Base-by-base conservation (phyloP, 1,140 invertebrate species). In the Venturia canescens region DNA sequence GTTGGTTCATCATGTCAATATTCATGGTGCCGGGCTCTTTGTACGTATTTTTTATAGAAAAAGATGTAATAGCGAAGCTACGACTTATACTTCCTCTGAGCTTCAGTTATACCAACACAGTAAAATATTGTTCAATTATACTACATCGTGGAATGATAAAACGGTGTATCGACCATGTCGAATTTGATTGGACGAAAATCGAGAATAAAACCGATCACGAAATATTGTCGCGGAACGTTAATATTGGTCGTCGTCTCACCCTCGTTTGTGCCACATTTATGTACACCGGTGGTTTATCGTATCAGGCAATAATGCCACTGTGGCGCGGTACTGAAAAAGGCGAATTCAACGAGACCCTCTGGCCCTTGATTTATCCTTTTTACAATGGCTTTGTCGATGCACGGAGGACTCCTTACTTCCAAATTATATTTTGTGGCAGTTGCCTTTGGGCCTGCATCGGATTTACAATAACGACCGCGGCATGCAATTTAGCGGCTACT, bases 141-240 rank as follows among this genome's bases (percentile, higher is more conserved):
- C 57, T 77, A 21, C 79, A 78, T 31, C 38, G 66, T 26, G 23
- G 79, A 18, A 71, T 79, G 18, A 84, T 86, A 44, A 26, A 48
- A 15, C 67, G 27, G 4, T 86, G 85, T 72, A 57, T 86, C 27
- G 78, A 83, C 15, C 84, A 84, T 15, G 34, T 86, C 1, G 78
- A 80, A 16, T 27, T n/a, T 26, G 85, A 86, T 34, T 86, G 84
- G 84, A 67, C 57, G 34, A 31, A 80, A 74, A 74, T 83, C 21
- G 7, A 79, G 53, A n/a, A 3, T 11, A 31, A 26, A 31, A 21
- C 66, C 15, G 79, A 83, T 75, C 57, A 44, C 9, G 21, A 69
- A 21, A 82, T 79, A 5, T 80, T 82, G 81, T 34, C 63, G 0
- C 53, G 44, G 6, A 48, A 71, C 31, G 78, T 78, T 27, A 57